A percentile compares a stretch with the other conserved stretches of the same genome.
phyloP scores from a whole-genome alignment of 2,888 invertebrate species.

The Sinohyriopsis cumingii region DNA sequence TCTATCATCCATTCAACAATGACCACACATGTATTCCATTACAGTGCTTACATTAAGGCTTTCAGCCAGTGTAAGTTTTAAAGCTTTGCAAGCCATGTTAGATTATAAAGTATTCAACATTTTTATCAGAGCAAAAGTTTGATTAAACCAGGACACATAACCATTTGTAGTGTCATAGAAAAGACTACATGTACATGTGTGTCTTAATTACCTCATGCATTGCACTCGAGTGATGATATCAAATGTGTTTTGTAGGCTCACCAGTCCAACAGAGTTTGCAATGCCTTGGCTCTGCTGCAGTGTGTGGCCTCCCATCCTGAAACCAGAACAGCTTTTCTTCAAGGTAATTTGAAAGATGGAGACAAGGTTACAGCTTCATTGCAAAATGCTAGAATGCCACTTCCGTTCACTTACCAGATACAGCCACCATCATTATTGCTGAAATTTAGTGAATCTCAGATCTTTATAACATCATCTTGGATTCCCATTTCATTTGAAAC shows the following conservation, averaged over 20 bases:
- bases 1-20: too few species aligned
- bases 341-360: constrained; percentile 65
- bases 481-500: too few species aligned
- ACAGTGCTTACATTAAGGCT: too few species aligned
- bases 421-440: neutral
- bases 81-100: too few species aligned
- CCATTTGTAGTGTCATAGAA: too few species aligned
- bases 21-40: too few species aligned
- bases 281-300: constrained; percentile 96
- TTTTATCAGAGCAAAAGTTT: too few species aligned
- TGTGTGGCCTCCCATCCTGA: constrained; percentile 99
- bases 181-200: neutral
- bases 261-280: constrained; percentile 99
- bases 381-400: neutral
- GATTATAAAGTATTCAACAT: too few species aligned
- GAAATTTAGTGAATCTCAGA: neutral
- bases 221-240: too few species aligned
- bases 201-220: neutral
- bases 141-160: too few species aligned
- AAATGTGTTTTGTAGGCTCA: constrained; percentile 77
- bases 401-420: neutral
- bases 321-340: constrained; percentile 92
- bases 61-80: too few species aligned
- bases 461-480: too few species aligned
- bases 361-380: neutral